Conservation (phyloP, 2,888 invertebrate genomes). For the Clanis bilineata region DNA sequence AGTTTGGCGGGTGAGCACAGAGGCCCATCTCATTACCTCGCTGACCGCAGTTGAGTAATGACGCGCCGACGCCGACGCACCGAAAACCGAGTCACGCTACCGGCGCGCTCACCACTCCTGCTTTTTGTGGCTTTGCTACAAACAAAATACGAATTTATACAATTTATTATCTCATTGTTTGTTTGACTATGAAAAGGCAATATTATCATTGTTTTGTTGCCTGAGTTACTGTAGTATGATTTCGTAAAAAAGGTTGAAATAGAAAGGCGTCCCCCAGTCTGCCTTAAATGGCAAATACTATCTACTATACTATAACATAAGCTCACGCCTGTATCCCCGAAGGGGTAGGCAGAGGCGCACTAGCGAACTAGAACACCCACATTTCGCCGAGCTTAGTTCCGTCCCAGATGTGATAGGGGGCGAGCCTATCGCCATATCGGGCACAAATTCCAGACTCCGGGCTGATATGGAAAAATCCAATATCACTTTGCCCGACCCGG, state of each 20-base stretch:
- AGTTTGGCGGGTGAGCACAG: constrained; percentile 35
- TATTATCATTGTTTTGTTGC: constrained; percentile 17
- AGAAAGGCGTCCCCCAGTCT: background rate
- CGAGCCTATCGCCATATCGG: too few relatives aligned
- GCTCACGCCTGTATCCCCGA: too few relatives aligned
- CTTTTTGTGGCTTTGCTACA: constrained; percentile 50
- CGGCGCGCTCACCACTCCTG: constrained; percentile 35
- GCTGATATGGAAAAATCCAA: too few relatives aligned
- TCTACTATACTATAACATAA: background rate
- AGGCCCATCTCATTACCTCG: constrained; percentile 67
- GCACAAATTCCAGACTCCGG: too few relatives aligned
- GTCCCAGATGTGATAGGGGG: too few relatives aligned
- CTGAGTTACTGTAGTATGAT: constrained; percentile 8
- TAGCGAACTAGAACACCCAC: too few relatives aligned
- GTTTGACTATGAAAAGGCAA: constrained; percentile 34
- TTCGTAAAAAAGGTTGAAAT: background rate
- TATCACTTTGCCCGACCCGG: too few relatives aligned
- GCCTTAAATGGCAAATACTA: background rate
- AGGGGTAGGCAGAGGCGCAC: too few relatives aligned
- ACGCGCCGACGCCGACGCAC: constrained; percentile 38
- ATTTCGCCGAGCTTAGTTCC: too few relatives aligned
- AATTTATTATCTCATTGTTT: constrained; percentile 39
- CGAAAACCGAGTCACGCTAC: constrained; percentile 52
- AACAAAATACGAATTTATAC: constrained; percentile 47
- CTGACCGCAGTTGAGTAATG: constrained; percentile 68